These are phyloP conservation scores for Tyrannus savana DNA, from an alignment of 2,113 vertebrate species.

Conservation along the genomic window DNA sequence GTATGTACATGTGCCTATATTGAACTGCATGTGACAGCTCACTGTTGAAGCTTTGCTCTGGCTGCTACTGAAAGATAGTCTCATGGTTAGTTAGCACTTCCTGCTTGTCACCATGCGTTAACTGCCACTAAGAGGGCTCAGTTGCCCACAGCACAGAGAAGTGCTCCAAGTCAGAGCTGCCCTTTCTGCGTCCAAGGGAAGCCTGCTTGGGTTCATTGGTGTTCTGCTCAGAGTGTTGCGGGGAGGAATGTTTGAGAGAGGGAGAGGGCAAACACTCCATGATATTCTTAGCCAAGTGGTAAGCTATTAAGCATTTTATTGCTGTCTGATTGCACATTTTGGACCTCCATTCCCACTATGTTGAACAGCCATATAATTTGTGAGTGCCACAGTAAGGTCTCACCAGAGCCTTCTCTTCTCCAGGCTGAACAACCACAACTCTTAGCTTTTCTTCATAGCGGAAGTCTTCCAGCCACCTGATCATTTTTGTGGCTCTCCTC, in stretches of 20 bases:
- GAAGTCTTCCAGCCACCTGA: background rate
- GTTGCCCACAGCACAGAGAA: background rate
- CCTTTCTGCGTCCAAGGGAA: background rate
- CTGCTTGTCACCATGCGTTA: background rate
- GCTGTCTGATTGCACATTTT: background rate
- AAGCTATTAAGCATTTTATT: background rate
- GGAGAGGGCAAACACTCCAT: background rate
- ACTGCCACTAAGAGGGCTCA: fast-evolving
- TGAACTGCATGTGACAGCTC: background rate
- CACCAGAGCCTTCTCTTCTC: background rate
- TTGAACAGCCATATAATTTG: background rate
- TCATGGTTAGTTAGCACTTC: background rate
- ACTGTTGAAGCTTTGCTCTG: background rate
- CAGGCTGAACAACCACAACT: background rate
- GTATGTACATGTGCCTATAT: fast-evolving
- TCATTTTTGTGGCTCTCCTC: background rate
- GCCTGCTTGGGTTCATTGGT: background rate
- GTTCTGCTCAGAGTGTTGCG: background rate
- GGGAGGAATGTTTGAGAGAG: background rate
- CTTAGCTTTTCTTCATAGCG: background rate
- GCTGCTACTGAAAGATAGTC: background rate
- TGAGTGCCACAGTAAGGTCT: background rate
- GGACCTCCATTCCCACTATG: background rate
- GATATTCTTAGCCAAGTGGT: background rate
- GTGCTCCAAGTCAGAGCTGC: background rate